phyloP scores from a whole-genome alignment of 2,113 vertebrate genomes.

The Manacus vitellinus region DNA sequence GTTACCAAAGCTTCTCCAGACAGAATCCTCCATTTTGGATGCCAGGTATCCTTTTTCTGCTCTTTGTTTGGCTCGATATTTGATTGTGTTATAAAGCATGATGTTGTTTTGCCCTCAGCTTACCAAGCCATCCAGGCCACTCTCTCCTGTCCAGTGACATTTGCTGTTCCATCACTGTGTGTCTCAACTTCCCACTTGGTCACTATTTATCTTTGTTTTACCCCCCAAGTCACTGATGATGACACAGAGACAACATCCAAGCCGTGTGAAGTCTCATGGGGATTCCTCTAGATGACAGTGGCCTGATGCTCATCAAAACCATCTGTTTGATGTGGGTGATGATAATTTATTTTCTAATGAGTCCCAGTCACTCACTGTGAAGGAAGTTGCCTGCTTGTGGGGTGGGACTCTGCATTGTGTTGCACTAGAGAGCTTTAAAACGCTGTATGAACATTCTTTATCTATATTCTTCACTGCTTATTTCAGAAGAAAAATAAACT shows the following conservation, averaged over 20 bases:
- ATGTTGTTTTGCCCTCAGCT: not conserved
- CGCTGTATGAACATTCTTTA: not conserved
- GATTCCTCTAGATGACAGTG: not conserved
- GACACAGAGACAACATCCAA: not conserved
- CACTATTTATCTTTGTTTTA: not conserved
- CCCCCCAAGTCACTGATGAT: not conserved
- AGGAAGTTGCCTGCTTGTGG: not conserved
- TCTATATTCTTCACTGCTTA: not conserved
- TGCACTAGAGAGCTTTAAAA: not conserved
- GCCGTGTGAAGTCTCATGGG: not conserved
- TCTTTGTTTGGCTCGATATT: not conserved
- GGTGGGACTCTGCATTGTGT: not conserved
- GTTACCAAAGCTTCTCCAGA: not conserved
- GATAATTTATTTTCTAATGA: not conserved
- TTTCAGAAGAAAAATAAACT: not conserved
- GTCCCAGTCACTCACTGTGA: not conserved
- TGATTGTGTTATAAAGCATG: not conserved
- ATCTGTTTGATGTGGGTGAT: not conserved
- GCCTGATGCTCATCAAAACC: not conserved
- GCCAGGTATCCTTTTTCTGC: not conserved
- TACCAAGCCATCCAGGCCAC: not conserved
- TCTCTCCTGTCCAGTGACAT: not conserved
- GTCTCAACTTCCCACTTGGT: not conserved
- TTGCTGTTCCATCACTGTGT: not conserved
- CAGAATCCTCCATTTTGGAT: not conserved